These are phyloP conservation scores for Acanthurus lineatus DNA, from an alignment of 2,797 vertebrate genomes.

Conservation along the genomic window DNA sequence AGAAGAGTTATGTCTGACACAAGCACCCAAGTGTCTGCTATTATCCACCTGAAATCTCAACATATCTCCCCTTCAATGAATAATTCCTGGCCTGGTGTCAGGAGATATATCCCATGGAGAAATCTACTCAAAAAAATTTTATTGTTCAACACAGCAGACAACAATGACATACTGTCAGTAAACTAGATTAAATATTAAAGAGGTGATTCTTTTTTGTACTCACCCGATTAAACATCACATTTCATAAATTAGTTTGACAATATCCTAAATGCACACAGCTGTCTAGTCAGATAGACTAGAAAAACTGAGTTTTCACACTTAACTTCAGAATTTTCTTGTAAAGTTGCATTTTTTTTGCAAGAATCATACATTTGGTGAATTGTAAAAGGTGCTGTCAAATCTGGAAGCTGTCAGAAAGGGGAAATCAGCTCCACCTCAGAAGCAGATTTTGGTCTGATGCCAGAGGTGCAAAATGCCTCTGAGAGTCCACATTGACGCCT, in stretches of 20 bases:
- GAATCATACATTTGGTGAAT: background rate
- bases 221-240: slow-evolving; percentile 1
- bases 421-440: background rate
- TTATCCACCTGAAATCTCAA: slow-evolving; percentile 62
- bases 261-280: background rate
- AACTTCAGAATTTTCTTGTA: too few relatives aligned
- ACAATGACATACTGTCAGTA: background rate
- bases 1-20: slow-evolving; percentile 71
- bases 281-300: background rate
- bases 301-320: slow-evolving; percentile 5
- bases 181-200: slow-evolving; percentile 5
- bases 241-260: slow-evolving; percentile 1
- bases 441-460: background rate
- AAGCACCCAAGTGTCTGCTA: slow-evolving; percentile 59
- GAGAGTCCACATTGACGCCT: background rate
- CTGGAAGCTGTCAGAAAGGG: background rate
- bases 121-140: slow-evolving; percentile 25
- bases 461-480: too few relatives aligned
- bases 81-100: slow-evolving; percentile 37
- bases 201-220: background rate
- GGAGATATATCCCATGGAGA: slow-evolving; percentile 21
- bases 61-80: slow-evolving; percentile 44
- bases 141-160: background rate
- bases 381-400: background rate
- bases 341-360: background rate